Percentiles rank a stretch among this genome's conserved stretches.
Conservation (phyloP, 2,113 vertebrate genomes). For the Heterocephalus glaber region DNA sequence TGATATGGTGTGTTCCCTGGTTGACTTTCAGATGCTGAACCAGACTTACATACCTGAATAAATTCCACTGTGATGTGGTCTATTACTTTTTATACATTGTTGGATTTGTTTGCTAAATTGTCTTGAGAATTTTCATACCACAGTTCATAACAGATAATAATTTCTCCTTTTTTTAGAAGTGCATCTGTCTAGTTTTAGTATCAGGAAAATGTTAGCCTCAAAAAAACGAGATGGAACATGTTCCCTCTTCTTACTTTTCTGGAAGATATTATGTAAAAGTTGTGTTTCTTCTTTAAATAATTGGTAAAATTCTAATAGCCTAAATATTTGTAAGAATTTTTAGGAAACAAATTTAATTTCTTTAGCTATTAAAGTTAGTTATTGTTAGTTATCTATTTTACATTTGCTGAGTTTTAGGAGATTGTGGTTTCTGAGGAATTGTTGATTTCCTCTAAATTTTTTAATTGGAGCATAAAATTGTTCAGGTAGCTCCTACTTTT, state of each 20-base stretch:
- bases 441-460: not conserved
- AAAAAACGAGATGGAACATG: not conserved
- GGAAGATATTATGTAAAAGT: not conserved
- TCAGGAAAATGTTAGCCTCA: not conserved
- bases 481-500: not conserved
- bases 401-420: not conserved
- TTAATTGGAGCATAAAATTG: not conserved
- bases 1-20: not conserved
- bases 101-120: not conserved
- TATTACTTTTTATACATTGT: not conserved
- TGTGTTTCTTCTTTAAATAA: not conserved
- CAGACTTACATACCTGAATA: not conserved
- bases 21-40: not conserved
- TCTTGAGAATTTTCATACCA: not conserved
- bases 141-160: not conserved
- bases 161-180: not conserved
- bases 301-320: not conserved
- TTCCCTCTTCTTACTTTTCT: slow-evolving; percentile 14
- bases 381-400: not conserved
- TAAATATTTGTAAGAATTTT: not conserved
- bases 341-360: not conserved
- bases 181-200: not conserved
- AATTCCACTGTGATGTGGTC: not conserved
- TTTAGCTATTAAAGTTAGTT: not conserved
- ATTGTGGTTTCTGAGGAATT: not conserved